Base-by-base conservation (phyloP, 1,140 invertebrate species). In the Pachyrhynchus sulphureomaculatus region DNA sequence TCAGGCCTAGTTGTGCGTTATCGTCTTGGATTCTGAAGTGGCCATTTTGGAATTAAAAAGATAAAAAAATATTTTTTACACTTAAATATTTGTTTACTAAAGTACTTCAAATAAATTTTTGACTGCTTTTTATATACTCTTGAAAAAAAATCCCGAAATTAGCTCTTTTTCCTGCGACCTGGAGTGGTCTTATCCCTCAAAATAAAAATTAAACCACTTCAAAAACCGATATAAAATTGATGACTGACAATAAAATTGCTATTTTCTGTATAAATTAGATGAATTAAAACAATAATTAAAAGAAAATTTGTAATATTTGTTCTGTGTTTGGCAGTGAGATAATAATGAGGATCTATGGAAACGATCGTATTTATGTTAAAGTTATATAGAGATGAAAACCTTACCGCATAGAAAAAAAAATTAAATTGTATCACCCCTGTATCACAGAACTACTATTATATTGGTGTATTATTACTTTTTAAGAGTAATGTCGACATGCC, bases 391-490 rank as follows among this genome's bases (percentile, higher is more conserved):
- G 24, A 29, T 13, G 5, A 33, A 45, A 23, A 49, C 18, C 1
- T 2, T 18, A n/a, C 21, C 9, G 15, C 20, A 21, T 2, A 20
- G 41, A 44, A 18, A 44, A 18, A 21, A n/a, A 44, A 44, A 18
- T 15, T 3, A 23, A 44, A 44, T 9, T 10, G 41, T 44, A 44
- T 44, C 41, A 44, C 41, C 8, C 20, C 41, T 20, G 20, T 44
- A 44, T 44, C 41, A 44, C 41, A 44, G 41, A 44, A 44, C 41
- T 44, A 44, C 41, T 44, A 44, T 18, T 20, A 44, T 18, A 49
- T 44, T 44, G 41, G 41, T 44, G 41, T 44, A 20, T 39, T 39
- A 18, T 18, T n/a, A 44, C 20, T 20, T 10, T 29, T 29, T 29
- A 29, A 15, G 9, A 15, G 15, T 13, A 39, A n/a, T 39, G 12